Conservation (phyloP, 2,888 invertebrate species). For the Liposcelis brunnea region DNA sequence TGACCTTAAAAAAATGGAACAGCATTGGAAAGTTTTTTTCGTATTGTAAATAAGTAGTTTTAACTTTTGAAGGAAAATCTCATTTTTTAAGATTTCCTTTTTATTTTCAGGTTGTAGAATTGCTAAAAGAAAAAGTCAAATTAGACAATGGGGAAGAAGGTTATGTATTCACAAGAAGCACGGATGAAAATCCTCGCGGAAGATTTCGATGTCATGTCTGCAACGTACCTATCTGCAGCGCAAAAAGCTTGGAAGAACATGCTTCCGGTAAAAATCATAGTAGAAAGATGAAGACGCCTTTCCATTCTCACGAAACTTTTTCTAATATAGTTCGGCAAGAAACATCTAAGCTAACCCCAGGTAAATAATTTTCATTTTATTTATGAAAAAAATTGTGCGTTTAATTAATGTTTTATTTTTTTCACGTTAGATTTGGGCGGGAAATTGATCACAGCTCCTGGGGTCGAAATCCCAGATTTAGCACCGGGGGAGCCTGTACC, state of each 20-base stretch:
- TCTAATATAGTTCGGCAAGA: background rate
- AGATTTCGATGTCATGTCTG: constrained; percentile 1
- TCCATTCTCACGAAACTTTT: background rate
- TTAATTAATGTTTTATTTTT: background rate
- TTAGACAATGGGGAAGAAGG: constrained; percentile 20
- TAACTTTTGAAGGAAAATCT: too few relatives aligned
- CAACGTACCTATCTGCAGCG: background rate
- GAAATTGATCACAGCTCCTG: background rate
- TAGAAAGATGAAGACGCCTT: background rate
- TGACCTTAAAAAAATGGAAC: too few relatives aligned
- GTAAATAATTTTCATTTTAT: background rate
- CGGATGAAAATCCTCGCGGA: constrained; percentile 17
- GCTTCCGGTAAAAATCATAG: constrained; percentile 4
- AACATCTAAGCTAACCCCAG: background rate
- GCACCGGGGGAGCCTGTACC: constrained; percentile 48
- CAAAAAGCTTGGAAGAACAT: background rate
- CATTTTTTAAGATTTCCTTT: too few relatives aligned
- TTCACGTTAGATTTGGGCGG: background rate
- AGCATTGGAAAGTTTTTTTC: too few relatives aligned
- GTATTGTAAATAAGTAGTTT: too few relatives aligned
- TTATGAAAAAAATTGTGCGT: background rate
- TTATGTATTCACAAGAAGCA: constrained; percentile 18
- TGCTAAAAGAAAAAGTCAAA: constrained; percentile 15
- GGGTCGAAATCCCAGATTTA: background rate
- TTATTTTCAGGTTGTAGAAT: too few relatives aligned